Evolutionary conservation across 2,888 invertebrate genomes (phyloP).

Genomic region (Phortica magna): DNA sequence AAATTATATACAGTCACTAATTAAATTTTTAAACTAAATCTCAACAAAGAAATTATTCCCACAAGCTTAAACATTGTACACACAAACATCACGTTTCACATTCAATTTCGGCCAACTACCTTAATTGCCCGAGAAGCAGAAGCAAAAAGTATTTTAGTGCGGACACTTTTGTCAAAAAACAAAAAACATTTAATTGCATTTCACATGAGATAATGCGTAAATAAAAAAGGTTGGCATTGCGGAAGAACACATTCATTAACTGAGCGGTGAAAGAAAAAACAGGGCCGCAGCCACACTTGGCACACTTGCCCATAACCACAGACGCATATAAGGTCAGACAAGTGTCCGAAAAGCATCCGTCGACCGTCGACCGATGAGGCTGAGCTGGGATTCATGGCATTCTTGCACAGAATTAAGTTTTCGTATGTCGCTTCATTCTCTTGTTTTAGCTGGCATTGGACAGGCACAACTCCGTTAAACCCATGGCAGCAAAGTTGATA

Average conservation of each 20-base stretch:
- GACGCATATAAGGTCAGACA: slow-evolving; percentile 13
- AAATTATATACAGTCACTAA: slow-evolving; percentile 78
- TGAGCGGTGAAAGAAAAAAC: slow-evolving; percentile 47
- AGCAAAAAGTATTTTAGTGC: slow-evolving; percentile 37
- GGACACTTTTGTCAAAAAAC: slow-evolving; percentile 33
- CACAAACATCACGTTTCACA: slow-evolving; percentile 33
- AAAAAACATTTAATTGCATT: slow-evolving; percentile 59
- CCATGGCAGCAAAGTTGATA: slow-evolving; percentile 60
- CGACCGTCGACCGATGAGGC: slow-evolving; percentile 7
- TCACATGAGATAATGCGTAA: slow-evolving; percentile 25
- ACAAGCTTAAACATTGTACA: slow-evolving; percentile 19
- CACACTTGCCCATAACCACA: slow-evolving; percentile 26
- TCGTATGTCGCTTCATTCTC: slow-evolving; percentile 50
- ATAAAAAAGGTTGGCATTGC: slow-evolving; percentile 25
- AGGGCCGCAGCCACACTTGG: slow-evolving; percentile 11
- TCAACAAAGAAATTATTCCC: slow-evolving; percentile 14
- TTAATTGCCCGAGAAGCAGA: slow-evolving; percentile 64
- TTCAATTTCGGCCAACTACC: slow-evolving; percentile 67
- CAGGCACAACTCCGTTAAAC: slow-evolving; percentile 24
- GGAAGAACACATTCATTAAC: slow-evolving; percentile 64
- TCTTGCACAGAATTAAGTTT: slow-evolving; percentile 64
- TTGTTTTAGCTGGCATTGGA: slow-evolving; percentile 29
- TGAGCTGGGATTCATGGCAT: slow-evolving; percentile 43
- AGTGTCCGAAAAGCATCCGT: slow-evolving; percentile 53
- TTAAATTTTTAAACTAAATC: slow-evolving; percentile 61